Evolutionary conservation across 2,113 vertebrate species (phyloP), one percentile per base, ranked within the genome.

Genomic region (Taurulus bubalis): DNA sequence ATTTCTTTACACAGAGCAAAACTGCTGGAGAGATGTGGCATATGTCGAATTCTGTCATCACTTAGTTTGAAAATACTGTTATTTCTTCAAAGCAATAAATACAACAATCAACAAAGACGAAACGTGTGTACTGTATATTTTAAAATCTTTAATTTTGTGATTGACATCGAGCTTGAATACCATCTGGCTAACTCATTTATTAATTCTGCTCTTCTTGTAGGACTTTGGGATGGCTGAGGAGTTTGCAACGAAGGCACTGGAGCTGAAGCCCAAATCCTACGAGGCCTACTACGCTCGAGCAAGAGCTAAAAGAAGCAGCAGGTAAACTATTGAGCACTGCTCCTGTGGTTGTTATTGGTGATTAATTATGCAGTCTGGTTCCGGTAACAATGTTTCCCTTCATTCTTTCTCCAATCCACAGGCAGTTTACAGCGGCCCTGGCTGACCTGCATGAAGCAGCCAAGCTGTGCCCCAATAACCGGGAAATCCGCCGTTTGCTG

Each of bases 221-320:
- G 98, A 99, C 90, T 99, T 99, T 56, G 98, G 98, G 66, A 96
- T 99, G 96, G 98, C 98, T 45, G 98, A 99, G 79, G 98, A 99
- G 87, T 99, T 99, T 93, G 98, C 98, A 75, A 97, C 96, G 73
- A 99, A 99, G 94, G 98, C 98, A 6, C 82, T 99, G 73, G 98
- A 99, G 90, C 92, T 99, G 94, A 99, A 99, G 90, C 97, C 98
- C 62, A 98, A 96, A 87, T 99, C 96, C 71, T 99, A 98, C 0
- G 98, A 99, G 94, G 98, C 98, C 11, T 99, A 96, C 91, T 99
- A 99, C 0, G 98, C 98, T 16, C 95, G 98, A 38, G 98, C 98
- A 6, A 94, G 98, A 90, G 98, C 98, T 3, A 99, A 99, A 91
- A 96, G 98, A 72, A 99, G 96, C 93, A 99, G 98, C 97, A 99